These are phyloP conservation scores for Hyles vespertilio DNA, from an alignment of 1,140 invertebrate genomes.

Conservation along the genomic window DNA sequence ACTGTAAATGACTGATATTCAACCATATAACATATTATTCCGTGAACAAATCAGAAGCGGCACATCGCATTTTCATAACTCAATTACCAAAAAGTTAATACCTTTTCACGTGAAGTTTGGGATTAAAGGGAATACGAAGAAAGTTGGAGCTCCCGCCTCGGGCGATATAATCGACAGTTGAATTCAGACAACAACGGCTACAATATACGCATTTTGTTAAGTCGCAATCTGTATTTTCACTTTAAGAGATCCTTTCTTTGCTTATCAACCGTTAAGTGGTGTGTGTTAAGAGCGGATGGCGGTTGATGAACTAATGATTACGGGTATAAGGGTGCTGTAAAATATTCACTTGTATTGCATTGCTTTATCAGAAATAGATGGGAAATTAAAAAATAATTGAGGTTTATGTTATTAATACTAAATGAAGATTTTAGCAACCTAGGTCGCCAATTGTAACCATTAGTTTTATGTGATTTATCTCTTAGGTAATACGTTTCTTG, in stretches of 20 bases:
- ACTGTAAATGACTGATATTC: too few species aligned
- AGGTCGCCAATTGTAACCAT: too few species aligned
- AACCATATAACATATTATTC: too few species aligned
- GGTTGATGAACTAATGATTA: background rate
- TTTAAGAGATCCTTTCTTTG: constrained; percentile 26
- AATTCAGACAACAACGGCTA: constrained; percentile 12
- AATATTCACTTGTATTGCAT: too few species aligned
- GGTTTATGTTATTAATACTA: too few species aligned
- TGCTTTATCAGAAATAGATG: too few species aligned
- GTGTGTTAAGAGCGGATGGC: constrained; percentile 1
- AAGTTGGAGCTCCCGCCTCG: constrained; percentile 10
- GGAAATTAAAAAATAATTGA: too few species aligned
- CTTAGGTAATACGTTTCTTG: too few species aligned
- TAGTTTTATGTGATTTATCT: too few species aligned
- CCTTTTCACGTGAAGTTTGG: background rate
- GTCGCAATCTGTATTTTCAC: constrained; percentile 35
- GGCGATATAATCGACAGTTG: constrained; percentile 11
- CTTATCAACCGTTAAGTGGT: constrained; percentile 18
- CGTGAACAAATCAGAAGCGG: too few species aligned
- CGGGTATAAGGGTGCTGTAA: too few species aligned
- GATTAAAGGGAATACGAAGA: constrained; percentile 14
- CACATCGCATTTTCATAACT: background rate
- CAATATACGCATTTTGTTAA: constrained; percentile 24
- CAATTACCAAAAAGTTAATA: background rate
- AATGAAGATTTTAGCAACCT: too few species aligned